Percentiles rank a stretch among this genome's conserved stretches.
These are phyloP conservation scores for Ursus arctos DNA, from an alignment of 2,113 vertebrate genomes.

Conservation along the genomic window DNA sequence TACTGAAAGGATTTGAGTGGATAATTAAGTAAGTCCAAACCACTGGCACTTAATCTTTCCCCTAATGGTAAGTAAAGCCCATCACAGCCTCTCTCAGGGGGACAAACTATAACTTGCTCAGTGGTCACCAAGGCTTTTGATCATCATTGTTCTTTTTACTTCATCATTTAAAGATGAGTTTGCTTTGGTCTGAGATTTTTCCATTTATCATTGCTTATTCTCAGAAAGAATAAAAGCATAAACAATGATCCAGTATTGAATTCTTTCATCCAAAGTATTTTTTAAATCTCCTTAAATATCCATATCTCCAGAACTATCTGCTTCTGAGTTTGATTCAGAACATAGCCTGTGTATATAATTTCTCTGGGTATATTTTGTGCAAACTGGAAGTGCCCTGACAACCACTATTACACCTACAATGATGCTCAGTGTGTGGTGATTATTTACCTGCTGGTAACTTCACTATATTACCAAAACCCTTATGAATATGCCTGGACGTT, in stretches of 20 bases:
- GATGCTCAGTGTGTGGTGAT: background rate
- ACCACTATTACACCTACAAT: conserved; percentile 38
- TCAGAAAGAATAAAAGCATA: conserved; percentile 92
- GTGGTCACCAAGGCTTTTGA: conserved; percentile 92
- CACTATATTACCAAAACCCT: background rate
- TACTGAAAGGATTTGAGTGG: conserved; percentile 92
- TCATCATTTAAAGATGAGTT: conserved; percentile 91
- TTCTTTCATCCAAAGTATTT: conserved; percentile 87
- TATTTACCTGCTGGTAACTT: conserved; percentile 59
- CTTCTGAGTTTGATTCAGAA: background rate
- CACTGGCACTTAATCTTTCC: conserved; percentile 95
- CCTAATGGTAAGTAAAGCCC: conserved; percentile 94
- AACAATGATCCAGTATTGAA: conserved; percentile 85
- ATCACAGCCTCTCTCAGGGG: conserved; percentile 90
- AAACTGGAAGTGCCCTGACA: conserved; percentile 19
- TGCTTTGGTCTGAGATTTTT: conserved; percentile 91
- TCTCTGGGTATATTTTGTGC: conserved; percentile 31
- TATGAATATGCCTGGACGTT: accelerated
- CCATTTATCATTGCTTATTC: conserved; percentile 93
- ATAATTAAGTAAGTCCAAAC: conserved; percentile 96
- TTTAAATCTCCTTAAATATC: conserved; percentile 70
- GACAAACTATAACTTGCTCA: conserved; percentile 92
- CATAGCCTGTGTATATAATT: conserved; percentile 5
- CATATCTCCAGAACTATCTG: conserved; percentile 36
- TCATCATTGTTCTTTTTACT: conserved; percentile 94